phyloP scores from a whole-genome alignment of 2,888 invertebrate species.

The Glyphotaelius pellucidus region DNA sequence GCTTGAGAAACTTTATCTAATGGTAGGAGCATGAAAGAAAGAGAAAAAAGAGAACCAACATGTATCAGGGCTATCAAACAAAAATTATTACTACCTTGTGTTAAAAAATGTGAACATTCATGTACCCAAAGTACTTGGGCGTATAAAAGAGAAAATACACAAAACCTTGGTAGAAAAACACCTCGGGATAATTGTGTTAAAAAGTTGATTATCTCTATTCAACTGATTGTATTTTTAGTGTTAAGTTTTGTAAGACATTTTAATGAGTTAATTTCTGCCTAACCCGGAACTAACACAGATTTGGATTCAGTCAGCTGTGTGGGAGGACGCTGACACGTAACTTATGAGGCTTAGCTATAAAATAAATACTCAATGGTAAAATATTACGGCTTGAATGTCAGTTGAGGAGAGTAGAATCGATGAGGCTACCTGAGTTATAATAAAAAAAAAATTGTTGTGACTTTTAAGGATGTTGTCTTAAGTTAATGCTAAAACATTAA shows the following conservation, averaged over 20 bases:
- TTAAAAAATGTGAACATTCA: too few relatives aligned
- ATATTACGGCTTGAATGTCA: not conserved
- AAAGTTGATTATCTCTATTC: not conserved
- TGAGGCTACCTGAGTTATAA: not conserved
- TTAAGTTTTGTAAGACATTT: not conserved
- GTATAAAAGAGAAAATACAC: too few relatives aligned
- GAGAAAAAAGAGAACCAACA: too few relatives aligned
- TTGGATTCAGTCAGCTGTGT: not conserved
- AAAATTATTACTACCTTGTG: too few relatives aligned
- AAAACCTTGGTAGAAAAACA: not conserved
- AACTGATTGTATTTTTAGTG: not conserved
- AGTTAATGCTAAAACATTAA: not conserved
- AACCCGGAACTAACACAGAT: not conserved
- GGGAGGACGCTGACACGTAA: not conserved
- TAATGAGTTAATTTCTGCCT: not conserved
- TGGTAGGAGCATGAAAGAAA: too few relatives aligned
- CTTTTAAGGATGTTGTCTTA: not conserved
- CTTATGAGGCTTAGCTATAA: not conserved
- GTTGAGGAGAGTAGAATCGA: not conserved
- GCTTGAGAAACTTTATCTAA: too few relatives aligned
- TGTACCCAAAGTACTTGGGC: too few relatives aligned
- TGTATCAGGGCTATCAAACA: too few relatives aligned
- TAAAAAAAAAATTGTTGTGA: not conserved
- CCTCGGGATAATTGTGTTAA: not conserved
- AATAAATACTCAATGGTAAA: not conserved